Conservation (phyloP, 1,140 invertebrate species). For the Ceratosolen solmsi region DNA sequence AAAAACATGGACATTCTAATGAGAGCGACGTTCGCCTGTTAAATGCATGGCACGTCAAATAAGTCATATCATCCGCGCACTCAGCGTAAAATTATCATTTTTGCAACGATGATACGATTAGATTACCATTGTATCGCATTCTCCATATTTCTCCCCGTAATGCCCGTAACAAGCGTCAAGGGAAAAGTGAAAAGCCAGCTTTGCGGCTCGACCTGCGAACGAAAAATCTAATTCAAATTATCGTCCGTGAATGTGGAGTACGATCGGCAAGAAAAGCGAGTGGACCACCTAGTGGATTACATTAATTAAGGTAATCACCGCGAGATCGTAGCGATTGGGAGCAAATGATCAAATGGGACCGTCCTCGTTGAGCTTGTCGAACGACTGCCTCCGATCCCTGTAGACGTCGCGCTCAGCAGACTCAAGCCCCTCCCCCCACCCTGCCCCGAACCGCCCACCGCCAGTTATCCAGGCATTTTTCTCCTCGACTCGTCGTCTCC, state of each 20-base stretch:
- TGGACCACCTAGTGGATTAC: background rate
- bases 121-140: background rate
- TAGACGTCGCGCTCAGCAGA: background rate
- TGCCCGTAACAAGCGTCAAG: background rate
- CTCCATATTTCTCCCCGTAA: background rate
- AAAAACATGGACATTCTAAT: background rate
- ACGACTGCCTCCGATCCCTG: background rate
- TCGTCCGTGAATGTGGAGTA: background rate
- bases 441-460: background rate
- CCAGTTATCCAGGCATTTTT: slow-evolving; percentile 21
- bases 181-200: background rate
- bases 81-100: background rate
- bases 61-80: background rate
- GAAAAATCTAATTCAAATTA: no score
- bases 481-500: slow-evolving; percentile 35
- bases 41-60: background rate
- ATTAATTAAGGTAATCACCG: background rate
- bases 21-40: background rate
- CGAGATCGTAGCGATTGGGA: background rate
- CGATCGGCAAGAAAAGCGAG: background rate
- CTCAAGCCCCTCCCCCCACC: background rate
- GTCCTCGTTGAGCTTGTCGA: background rate
- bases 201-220: background rate
- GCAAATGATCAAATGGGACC: background rate
- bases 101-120: background rate